Percentiles rank a stretch among this genome's conserved stretches.
phyloP scores from a whole-genome alignment of 2,888 invertebrate species.

The Sericinus montela region DNA sequence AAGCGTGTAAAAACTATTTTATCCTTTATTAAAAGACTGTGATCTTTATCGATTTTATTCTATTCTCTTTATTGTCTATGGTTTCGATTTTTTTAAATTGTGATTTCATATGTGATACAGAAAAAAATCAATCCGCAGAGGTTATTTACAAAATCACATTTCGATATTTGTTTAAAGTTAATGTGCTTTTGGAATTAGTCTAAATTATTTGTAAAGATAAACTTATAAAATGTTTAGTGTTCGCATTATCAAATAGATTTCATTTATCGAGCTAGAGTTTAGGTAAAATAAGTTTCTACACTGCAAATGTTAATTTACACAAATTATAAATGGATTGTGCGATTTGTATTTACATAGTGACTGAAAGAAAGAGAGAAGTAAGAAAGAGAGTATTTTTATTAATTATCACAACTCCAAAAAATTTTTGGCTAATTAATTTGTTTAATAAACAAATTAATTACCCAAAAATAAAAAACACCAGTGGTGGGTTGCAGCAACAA shows the following conservation, averaged over 20 bases:
- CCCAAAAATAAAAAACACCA: no score
- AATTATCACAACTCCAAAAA: no score
- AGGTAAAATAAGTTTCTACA: neutral
- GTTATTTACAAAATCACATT: slow-evolving; percentile 54
- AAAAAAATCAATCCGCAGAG: slow-evolving; percentile 49
- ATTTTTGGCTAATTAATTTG: no score
- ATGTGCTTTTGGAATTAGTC: slow-evolving; percentile 54
- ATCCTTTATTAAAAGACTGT: slow-evolving; percentile 4
- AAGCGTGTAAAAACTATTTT: neutral
- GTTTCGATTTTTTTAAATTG: slow-evolving; percentile 22
- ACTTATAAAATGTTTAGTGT: neutral
- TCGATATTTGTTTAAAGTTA: slow-evolving; percentile 65
- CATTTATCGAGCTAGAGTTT: neutral
- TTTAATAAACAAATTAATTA: no score
- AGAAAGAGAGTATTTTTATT: no score
- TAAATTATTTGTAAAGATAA: slow-evolving; percentile 20
- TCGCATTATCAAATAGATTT: slow-evolving; percentile 15
- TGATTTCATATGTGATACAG: slow-evolving; percentile 33
- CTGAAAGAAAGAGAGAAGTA: no score
- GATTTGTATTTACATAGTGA: neutral
- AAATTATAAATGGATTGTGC: slow-evolving; percentile 5
- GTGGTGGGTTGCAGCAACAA: no score
- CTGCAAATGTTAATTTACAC: slow-evolving; percentile 27
- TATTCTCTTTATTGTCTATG: slow-evolving; percentile 28
- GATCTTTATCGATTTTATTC: slow-evolving; percentile 32